phyloP scores from a whole-genome alignment of 35 echinoderm and acorn worm genomes.

The Stichopus chloronotus region DNA sequence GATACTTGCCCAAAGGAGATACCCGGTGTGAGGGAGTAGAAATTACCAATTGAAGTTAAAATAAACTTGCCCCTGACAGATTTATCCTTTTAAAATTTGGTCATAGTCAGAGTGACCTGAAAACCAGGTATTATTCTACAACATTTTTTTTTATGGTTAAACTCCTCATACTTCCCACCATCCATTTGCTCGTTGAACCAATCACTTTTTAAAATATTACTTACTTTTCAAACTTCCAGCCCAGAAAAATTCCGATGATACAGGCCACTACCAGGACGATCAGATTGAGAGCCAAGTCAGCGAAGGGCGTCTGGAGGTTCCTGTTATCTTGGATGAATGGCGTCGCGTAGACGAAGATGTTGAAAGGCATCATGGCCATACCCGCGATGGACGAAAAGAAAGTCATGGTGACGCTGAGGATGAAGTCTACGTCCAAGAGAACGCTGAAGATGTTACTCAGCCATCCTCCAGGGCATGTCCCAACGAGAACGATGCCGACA shows the following conservation, averaged over 20 bases:
- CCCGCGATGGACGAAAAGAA: slow-evolving; percentile 84
- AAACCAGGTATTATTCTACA: no score
- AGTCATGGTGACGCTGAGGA: slow-evolving; percentile 94
- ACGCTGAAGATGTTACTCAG: slow-evolving; percentile 88
- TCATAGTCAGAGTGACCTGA: no score
- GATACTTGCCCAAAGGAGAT: no score
- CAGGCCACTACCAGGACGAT: slow-evolving; percentile 70
- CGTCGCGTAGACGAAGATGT: slow-evolving; percentile 86
- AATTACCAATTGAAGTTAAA: no score
- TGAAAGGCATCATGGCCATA: slow-evolving; percentile 91
- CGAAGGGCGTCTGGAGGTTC: slow-evolving; percentile 71
- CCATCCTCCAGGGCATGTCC: slow-evolving; percentile 87
- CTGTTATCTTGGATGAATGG: slow-evolving; percentile 66
- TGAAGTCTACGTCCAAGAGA: slow-evolving; percentile 84
- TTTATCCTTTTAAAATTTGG: no score
- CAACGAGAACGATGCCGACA: slow-evolving; percentile 79
- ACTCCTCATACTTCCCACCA: no score
- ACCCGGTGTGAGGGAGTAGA: no score
- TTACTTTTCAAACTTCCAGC: slow-evolving; percentile 75
- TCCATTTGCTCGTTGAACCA: no score
- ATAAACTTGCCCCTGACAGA: no score
- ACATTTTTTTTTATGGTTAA: no score
- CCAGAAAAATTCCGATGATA: slow-evolving; percentile 70
- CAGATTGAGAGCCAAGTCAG: slow-evolving; percentile 70
- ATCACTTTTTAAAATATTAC: background rate